phyloP scores from a whole-genome alignment of 1,140 invertebrate species.

The Drosophila albomicans region DNA sequence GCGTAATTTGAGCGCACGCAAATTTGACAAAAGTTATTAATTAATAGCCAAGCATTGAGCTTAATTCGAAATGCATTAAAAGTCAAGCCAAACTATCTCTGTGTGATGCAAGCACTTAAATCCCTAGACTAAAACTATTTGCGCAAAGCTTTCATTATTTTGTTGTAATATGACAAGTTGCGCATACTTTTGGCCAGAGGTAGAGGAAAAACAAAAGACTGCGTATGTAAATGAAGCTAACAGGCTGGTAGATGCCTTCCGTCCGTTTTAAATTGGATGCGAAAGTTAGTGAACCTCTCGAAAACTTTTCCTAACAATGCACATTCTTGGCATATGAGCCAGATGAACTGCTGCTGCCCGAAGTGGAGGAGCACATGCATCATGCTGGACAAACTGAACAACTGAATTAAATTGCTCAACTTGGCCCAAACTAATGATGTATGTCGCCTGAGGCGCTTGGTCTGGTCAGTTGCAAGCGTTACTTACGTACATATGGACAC shows the following conservation, averaged over 20 bases:
- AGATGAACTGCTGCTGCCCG: neutral
- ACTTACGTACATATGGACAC: conserved; percentile 9
- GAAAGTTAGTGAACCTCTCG: conserved; percentile 8
- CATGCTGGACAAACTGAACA: conserved; percentile 21
- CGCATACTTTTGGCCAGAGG: neutral
- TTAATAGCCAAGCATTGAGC: neutral
- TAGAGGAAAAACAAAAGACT: neutral
- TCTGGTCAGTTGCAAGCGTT: conserved; percentile 38
- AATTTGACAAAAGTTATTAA: conserved; percentile 8
- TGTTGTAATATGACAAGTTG: conserved; percentile 15
- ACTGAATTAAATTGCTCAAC: conserved; percentile 39
- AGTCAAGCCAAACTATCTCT: neutral
- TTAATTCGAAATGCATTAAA: neutral
- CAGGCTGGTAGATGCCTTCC: conserved; percentile 6
- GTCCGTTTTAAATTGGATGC: conserved; percentile 24
- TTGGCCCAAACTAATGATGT: conserved; percentile 53
- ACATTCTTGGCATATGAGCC: conserved; percentile 23
- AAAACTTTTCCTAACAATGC: conserved; percentile 27
- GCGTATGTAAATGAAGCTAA: conserved; percentile 16
- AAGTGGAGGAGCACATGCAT: conserved; percentile 17
- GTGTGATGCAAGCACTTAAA: neutral
- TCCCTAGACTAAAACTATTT: neutral
- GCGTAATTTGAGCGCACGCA: neutral
- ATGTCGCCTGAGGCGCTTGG: conserved; percentile 24
- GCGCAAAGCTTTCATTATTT: neutral